phyloP scores from a whole-genome alignment of 2,888 invertebrate genomes.

The Lumbricus terrestris region DNA sequence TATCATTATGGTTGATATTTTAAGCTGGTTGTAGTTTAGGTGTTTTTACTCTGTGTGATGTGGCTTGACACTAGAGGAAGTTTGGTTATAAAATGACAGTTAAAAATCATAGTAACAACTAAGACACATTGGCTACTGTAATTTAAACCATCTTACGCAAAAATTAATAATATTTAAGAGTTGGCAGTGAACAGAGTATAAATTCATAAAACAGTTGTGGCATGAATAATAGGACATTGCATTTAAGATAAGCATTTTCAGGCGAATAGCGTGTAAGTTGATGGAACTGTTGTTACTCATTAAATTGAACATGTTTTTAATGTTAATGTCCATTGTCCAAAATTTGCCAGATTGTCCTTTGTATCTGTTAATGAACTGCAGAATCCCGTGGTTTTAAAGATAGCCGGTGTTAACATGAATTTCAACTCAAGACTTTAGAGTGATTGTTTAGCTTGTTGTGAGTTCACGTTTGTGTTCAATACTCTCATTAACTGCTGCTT shows the following conservation, averaged over 20 bases:
- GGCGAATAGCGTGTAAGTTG: background rate
- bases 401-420: background rate
- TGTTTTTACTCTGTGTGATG: background rate
- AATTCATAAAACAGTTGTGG: background rate
- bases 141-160: background rate
- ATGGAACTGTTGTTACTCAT: background rate
- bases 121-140: background rate
- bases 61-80: background rate
- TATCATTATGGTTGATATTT: background rate
- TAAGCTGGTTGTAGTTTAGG: background rate
- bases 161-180: background rate
- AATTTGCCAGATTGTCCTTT: background rate
- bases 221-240: background rate
- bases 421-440: background rate
- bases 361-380: background rate
- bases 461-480: background rate
- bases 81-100: background rate
- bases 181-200: background rate
- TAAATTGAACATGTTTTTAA: slow-evolving; percentile 3
- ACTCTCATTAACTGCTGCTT: background rate
- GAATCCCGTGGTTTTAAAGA: background rate
- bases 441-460: background rate
- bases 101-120: background rate
- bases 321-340: background rate
- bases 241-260: background rate